Evolutionary conservation across 2,888 invertebrate species (phyloP).

Genomic region (Acrocyrtus sp.): DNA sequence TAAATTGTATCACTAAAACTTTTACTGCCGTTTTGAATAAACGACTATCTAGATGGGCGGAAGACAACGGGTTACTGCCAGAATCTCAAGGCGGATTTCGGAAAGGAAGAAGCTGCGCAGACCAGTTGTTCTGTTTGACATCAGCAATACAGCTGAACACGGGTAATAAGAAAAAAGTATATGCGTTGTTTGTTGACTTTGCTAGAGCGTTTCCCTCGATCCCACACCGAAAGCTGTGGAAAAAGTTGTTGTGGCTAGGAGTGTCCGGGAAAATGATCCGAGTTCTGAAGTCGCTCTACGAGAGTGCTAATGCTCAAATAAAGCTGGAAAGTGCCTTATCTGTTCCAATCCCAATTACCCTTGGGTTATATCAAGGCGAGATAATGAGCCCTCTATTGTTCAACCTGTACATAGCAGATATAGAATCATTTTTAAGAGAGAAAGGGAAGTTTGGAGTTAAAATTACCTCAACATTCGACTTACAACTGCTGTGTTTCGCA

Average conservation of each 20-base stretch:
- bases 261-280: constrained; percentile 11
- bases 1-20: constrained; percentile 3
- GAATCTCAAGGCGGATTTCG: constrained; percentile 17
- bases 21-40: not conserved
- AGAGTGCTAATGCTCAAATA: constrained; percentile 13
- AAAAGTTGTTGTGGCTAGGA: constrained; percentile 5
- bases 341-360: not conserved
- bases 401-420: constrained; percentile 11
- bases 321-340: not conserved
- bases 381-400: constrained; percentile 12
- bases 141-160: not conserved
- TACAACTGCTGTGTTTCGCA: constrained; percentile 19
- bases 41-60: constrained; percentile 5
- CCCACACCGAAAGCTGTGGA: not conserved
- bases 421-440: no score
- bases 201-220: constrained; percentile 19
- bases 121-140: constrained; percentile 18
- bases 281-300: constrained; percentile 4
- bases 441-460: no score
- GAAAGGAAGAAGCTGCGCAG: constrained; percentile 18
- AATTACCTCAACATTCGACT: no score
- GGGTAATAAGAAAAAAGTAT: constrained; percentile 1
- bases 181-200: constrained; percentile 18
- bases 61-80: not conserved
- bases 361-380: constrained; percentile 20